phyloP scores from a whole-genome alignment of 2,113 vertebrate genomes.

The Ondatra zibethicus region DNA sequence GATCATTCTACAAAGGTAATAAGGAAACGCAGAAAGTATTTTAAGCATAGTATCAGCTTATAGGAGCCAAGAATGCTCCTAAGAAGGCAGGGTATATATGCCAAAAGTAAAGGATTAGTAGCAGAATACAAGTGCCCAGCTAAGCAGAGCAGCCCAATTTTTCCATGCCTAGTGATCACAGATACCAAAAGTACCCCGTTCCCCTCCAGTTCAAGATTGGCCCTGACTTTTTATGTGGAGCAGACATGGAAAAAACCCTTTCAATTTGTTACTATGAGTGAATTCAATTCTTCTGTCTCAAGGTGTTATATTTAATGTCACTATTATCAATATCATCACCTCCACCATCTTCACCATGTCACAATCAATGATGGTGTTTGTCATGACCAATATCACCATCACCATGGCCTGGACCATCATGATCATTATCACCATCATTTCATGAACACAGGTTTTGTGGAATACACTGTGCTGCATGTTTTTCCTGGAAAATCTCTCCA shows the following conservation, averaged over 20 bases:
- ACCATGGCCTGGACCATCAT: background rate
- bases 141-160: background rate
- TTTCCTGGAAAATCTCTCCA: background rate
- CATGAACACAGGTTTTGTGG: background rate
- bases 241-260: background rate
- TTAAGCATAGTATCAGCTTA: background rate
- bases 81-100: background rate
- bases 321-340: background rate
- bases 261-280: background rate
- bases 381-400: background rate
- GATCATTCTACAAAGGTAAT: background rate
- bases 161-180: background rate
- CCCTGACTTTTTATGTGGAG: background rate
- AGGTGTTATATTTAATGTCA: too few species aligned
- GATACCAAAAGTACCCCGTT: background rate
- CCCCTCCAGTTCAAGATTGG: background rate
- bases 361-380: background rate
- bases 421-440: background rate
- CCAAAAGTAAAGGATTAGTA: background rate
- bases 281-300: background rate
- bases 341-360: background rate
- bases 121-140: background rate
- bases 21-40: background rate
- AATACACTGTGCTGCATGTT: background rate
- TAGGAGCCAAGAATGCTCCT: background rate